Base-by-base conservation (phyloP, 1,140 invertebrate species). In the Leptoteleia sp. region DNA sequence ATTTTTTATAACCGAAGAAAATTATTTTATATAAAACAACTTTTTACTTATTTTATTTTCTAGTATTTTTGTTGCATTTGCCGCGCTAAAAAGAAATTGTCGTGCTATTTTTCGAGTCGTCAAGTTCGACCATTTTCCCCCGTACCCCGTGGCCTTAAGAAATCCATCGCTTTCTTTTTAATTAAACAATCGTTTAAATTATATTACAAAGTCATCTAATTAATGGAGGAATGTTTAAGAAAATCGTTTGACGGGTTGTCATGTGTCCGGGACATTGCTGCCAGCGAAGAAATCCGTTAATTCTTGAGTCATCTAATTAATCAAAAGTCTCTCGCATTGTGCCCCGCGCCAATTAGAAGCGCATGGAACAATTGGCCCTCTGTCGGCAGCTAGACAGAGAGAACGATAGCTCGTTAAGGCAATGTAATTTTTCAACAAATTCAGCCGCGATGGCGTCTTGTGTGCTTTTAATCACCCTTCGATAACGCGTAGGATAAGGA, bases 341-440 rank as follows among this genome's bases (percentile, higher is more conserved):
- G 50, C 78, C 79, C 76, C 64, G 71, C 68, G 71, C 76, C 71
- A 82, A 84, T 80, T 83, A 80, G 31, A 62, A 62, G 48, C 45
- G 9, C 48, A 8, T 13, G n/a, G 48, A 76, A 31, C 75, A 67
- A 55, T 55, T 29, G 67, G 71, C 62, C 59, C 62, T 71, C 71
- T 38, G 17, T 52, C 40, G 42, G 12, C 37, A n/a, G n/a, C n/a
- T n/a, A n/a, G n/a, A 50, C 37, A 55, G 61, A 31, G 22, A 4
- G 38, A n/a, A n/a, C n/a, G n/a, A n/a, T n/a, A 25, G 31, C 62
- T 75, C 72, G 55, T 76, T 62, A 68, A 15, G 55, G 37, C 59
- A 37, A 48, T 59, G 75, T 83, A 83, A 85, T 84, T 84, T 85
- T 85, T 85, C 82, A 84, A 40, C 16, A 81, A 81, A 79, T 83